Evolutionary conservation across 2,888 invertebrate species (phyloP).

Genomic region (Pachliopta kotzebuea): DNA sequence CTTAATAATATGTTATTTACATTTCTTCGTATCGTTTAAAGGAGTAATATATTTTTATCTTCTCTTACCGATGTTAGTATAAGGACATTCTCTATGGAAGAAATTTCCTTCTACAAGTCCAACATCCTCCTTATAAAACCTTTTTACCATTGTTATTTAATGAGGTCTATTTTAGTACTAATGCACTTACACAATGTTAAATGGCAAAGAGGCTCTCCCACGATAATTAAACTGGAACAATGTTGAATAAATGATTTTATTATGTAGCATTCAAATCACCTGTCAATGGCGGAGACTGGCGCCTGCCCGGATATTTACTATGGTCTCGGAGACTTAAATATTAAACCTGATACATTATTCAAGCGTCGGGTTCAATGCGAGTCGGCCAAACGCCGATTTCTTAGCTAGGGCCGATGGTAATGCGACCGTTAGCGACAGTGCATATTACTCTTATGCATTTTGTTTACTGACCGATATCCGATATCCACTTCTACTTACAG

Average conservation of each 20-base stretch:
- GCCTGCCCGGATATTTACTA: constrained; percentile 24
- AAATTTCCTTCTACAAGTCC: too few species aligned
- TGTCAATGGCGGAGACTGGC: constrained; percentile 17
- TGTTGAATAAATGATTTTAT: constrained; percentile 20
- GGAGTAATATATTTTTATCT: too few species aligned
- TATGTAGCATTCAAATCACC: constrained; percentile 20
- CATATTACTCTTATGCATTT: constrained; percentile 4
- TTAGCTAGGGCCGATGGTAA: constrained; percentile 13
- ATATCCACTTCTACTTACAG: constrained; percentile 4
- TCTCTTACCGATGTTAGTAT: too few species aligned
- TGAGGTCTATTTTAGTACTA: too few species aligned
- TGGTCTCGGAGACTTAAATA: constrained; percentile 17
- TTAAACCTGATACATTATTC: constrained; percentile 25
- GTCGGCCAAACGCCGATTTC: constrained; percentile 17
- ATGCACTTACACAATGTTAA: too few species aligned
- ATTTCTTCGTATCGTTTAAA: too few species aligned
- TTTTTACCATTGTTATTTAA: too few species aligned
- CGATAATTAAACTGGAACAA: constrained; percentile 16
- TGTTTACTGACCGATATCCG: constrained; percentile 20
- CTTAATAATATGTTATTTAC: too few species aligned
- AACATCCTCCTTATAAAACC: too few species aligned
- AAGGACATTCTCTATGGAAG: too few species aligned
- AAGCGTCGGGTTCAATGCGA: constrained; percentile 11
- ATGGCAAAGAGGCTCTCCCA: neutral
- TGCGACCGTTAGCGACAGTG: neutral